A percentile compares a stretch with the other conserved stretches of the same genome.
Conservation (phyloP, 2,113 vertebrate genomes). For the Pterocles burchelli region DNA sequence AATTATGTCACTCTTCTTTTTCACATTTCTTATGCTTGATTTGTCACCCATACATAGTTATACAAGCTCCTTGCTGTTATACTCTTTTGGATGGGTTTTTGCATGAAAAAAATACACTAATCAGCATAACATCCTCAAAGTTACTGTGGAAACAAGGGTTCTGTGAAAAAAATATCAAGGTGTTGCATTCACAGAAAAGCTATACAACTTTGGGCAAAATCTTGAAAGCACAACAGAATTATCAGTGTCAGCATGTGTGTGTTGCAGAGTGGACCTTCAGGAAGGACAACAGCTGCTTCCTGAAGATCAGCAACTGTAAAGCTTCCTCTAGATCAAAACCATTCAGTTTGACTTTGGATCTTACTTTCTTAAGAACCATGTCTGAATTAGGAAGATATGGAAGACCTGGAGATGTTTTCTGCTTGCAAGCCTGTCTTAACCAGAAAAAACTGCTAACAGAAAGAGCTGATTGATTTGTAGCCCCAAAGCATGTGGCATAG, state of each 20-base stretch:
- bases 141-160: slow-evolving; percentile 7
- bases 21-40: slow-evolving; percentile 43
- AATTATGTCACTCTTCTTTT: slow-evolving; percentile 17
- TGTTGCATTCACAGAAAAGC: neutral
- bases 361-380: neutral
- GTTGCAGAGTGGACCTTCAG: neutral
- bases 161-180: neutral
- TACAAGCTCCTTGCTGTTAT: neutral
- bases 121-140: slow-evolving; percentile 14
- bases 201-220: neutral
- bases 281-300: rapidly evolving
- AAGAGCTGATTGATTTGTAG: neutral
- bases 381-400: neutral
- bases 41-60: neutral
- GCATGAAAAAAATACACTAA: neutral
- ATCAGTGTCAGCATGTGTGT: neutral
- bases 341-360: neutral
- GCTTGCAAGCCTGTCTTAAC: neutral
- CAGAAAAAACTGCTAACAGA: neutral
- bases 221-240: neutral
- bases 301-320: neutral
- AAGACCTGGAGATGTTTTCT: neutral
- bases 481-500: neutral
- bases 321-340: neutral
- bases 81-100: neutral